phyloP scores from a whole-genome alignment of 1,140 invertebrate species.

The Nasonia vitripennis region DNA sequence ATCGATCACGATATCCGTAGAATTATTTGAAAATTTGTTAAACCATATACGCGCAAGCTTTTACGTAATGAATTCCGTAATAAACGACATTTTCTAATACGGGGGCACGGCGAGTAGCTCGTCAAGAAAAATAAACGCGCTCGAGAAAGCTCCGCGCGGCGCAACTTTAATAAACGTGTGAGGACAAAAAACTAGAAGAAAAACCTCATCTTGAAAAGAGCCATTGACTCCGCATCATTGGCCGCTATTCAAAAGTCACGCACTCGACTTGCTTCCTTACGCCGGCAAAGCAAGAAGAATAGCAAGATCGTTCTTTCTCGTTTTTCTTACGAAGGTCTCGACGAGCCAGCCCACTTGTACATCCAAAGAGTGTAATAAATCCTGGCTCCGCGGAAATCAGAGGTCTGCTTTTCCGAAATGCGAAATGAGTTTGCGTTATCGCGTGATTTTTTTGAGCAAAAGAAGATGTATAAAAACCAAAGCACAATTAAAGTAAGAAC shows the following conservation, averaged over 20 bases:
- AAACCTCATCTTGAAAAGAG: neutral
- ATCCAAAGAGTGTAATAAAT: neutral
- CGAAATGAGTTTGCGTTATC: neutral
- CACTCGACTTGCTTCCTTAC: no score
- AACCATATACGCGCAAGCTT: no score
- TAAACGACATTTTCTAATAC: no score
- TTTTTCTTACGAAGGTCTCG: neutral
- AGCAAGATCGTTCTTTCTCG: neutral
- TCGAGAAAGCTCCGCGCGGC: no score
- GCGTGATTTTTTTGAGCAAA: no score
- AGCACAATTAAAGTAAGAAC: no score
- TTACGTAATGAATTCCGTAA: no score
- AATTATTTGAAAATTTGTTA: no score
- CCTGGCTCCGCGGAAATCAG: neutral
- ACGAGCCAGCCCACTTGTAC: neutral
- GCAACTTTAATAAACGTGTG: no score
- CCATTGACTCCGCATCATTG: neutral
- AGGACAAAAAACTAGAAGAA: neutral
- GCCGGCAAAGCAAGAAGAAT: neutral
- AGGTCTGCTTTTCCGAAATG: neutral
- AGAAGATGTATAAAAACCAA: no score
- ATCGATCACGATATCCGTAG: no score
- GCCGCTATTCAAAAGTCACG: neutral
- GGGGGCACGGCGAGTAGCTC: no score
- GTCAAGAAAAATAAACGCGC: neutral